Evolutionary conservation across 2,797 vertebrate genomes (phyloP), one percentile per base, ranked within the genome.

Genomic region (Dryobates pubescens): DNA sequence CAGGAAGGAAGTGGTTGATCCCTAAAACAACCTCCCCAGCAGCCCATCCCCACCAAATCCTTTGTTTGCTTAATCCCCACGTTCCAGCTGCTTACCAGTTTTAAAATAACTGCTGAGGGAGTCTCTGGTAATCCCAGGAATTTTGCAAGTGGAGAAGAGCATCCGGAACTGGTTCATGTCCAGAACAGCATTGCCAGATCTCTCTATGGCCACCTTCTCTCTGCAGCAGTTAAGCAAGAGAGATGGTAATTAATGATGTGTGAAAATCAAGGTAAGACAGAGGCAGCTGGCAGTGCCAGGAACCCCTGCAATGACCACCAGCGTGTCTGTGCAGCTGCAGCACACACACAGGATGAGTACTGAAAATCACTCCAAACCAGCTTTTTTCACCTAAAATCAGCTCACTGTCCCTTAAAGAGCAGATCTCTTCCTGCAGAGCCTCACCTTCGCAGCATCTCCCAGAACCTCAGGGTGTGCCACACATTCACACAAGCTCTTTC

Each of bases 121-220:
- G 96, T 99, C 99, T 96, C 98, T 99, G 81, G 96, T 97, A 71
- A 98, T 63, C 85, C 99, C 99, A 27, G 99, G 99, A 72, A 99
- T 97, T 97, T 97, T 99, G 97, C 99, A 99, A 79, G 99, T 99
- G 82, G 97, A 98, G 97, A 98, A 99, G 24, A 99, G 81, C 98
- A 98, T 99, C 91, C 97, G 98, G 96, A 99, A 99, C 76, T 99
- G 99, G 95, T 97, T 96, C 99, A 99, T 99, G 95, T 99, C 99
- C 67, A 99, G 96, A 34, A 98, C 95, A 22, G 53, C 72, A 90
- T 97, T 97, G 43, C 97, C 97, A 92, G 96, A 86, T 97, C 98
- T 99, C 89, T 99, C 98, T 64, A 98, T 90, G 71, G 97, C 88
- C 86, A 99, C 77, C 77, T 97, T 98, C 97, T 99, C 99, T 67